phyloP scores from a whole-genome alignment of 2,888 invertebrate genomes.

The Zelleria hepariella region DNA sequence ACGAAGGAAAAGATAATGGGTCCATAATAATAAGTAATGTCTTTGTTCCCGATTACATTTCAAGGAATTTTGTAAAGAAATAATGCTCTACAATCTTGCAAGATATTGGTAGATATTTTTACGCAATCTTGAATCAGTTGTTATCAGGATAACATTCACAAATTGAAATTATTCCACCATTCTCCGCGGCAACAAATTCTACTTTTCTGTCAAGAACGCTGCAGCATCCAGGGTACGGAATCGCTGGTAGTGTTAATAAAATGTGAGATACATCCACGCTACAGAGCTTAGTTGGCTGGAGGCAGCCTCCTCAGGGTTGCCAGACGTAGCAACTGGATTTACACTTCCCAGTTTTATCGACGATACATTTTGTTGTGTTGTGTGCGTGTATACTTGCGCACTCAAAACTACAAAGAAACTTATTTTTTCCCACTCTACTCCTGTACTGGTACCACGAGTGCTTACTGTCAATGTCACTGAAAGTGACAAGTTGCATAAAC shows the following conservation, averaged over 20 bases:
- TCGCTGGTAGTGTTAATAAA: neutral
- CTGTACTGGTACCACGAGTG: too few species aligned
- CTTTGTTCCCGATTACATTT: conserved; percentile 15
- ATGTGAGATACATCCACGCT: neutral
- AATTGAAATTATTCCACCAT: neutral
- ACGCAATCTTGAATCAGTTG: neutral
- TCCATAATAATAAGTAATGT: conserved; percentile 13
- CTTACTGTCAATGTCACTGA: too few species aligned
- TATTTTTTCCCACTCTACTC: too few species aligned
- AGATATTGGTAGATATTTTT: neutral
- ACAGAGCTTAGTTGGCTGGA: neutral
- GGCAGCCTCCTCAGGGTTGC: too few species aligned
- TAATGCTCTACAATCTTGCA: neutral
- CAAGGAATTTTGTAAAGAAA: conserved; percentile 7
- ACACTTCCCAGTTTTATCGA: too few species aligned
- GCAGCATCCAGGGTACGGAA: too few species aligned
- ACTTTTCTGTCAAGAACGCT: neutral
- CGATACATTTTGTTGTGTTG: too few species aligned
- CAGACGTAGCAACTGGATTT: too few species aligned
- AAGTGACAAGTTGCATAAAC: too few species aligned
- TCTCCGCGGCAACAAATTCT: neutral
- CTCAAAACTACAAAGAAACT: too few species aligned
- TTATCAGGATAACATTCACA: neutral
- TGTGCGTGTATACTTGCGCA: too few species aligned
- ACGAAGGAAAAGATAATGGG: conserved; percentile 9